Conservation (phyloP, 2,888 invertebrate genomes). For the Tenthredo amoena region DNA sequence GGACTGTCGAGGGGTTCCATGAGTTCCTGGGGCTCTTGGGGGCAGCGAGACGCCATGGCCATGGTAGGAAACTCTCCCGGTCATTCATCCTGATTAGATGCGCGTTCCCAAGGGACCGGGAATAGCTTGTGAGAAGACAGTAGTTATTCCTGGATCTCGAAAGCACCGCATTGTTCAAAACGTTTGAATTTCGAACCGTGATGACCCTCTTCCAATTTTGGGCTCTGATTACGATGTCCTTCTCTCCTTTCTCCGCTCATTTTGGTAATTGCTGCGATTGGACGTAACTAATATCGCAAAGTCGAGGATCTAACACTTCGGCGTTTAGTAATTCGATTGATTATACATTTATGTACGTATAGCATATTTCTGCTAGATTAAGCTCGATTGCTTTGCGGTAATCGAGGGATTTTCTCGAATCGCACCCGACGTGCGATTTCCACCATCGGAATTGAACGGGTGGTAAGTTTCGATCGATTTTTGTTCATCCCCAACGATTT, state of each 20-base stretch:
- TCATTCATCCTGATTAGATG: constrained; percentile 75
- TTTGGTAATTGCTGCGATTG: constrained; percentile 6
- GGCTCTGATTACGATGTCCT: neutral
- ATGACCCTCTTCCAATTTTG: neutral
- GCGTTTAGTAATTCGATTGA: constrained; percentile 1
- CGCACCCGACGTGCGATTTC: neutral
- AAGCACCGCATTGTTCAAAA: neutral
- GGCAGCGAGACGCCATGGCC: neutral
- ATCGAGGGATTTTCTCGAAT: neutral
- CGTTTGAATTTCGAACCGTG: neutral
- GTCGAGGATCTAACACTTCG: neutral
- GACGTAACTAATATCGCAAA: neutral
- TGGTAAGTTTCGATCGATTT: neutral
- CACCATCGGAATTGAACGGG: neutral
- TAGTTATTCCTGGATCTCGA: constrained; percentile 5
- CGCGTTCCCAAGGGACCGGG: constrained; percentile 69
- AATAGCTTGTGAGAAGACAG: constrained; percentile 32
- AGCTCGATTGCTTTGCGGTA: constrained; percentile 18
- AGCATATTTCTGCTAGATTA: neutral
- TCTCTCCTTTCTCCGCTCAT: neutral
- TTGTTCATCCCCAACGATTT: neutral
- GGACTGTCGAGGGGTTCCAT: constrained; percentile 20
- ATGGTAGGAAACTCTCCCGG: constrained; percentile 58
- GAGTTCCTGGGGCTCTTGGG: constrained; percentile 9
- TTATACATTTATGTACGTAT: neutral